Evolutionary conservation across 2,797 vertebrate species (phyloP), one percentile per base, ranked within the genome.

Genomic region (Spizella passerina): DNA sequence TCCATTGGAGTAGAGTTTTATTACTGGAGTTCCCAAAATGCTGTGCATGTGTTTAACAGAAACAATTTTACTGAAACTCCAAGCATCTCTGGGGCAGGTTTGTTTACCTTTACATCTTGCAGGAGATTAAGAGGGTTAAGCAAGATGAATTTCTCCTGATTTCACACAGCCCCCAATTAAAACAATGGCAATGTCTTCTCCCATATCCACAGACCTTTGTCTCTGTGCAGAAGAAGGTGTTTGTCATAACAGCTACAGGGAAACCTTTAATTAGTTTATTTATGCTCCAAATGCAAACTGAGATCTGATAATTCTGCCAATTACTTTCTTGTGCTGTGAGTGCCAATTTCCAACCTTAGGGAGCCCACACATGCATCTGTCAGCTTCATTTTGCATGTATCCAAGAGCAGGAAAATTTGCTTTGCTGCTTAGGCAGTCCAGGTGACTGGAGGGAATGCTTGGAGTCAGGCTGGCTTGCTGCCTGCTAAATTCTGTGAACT

Each of bases 311-410:
- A 94, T 91, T 89, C 65, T 95, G 72, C 82, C 87, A 93, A 47
- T 94, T 96, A 59, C 50, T 86, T 92, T 93, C 79, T 92, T 89
- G 46, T 81, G 32, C 69, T 71, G 36, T 0, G 21, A 88, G 85
- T 94, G 91, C 96, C 94, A 94, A 76, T 93, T 96, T 87, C 82
- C 76, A 91, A 34, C 87, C 94, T 88, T 86, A 82, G 93, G 84
- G 85, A 94, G 89, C 93, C 94, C 93, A 96, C 95, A 93, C 79
- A 83, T 71, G 41, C 82, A 90, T 95, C 93, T 96, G 85, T 94
- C 82, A 61, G 89, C 65, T 92, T 91, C 32, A 6, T 56, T 93
- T 94, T 84, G 34, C 39, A 2, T 83, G 21, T 71, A 78, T 71
- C 65, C 39, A 34, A 75, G 69, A 69, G 76, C 3, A 92, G 65